Percentiles rank a stretch among this genome's conserved stretches.
Evolutionary conservation across 2,797 vertebrate species (phyloP).

Genomic region (Babyrousa celebensis): DNA sequence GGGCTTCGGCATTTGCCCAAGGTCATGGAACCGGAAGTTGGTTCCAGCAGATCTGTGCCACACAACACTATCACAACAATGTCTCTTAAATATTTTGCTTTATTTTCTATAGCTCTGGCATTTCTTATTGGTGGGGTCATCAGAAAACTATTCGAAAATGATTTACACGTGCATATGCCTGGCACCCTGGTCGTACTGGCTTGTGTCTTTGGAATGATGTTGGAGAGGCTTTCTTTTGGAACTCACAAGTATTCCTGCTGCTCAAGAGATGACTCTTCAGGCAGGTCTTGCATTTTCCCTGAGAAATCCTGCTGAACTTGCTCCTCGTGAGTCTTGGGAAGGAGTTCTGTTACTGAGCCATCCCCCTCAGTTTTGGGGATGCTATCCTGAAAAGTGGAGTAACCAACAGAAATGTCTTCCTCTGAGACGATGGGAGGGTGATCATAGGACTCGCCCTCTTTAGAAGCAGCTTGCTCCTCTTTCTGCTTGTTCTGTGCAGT

Average conservation of each 20-base stretch:
- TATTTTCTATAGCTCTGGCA: background rate
- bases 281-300: slow-evolving; percentile 93
- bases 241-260: slow-evolving; percentile 90
- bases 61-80: background rate
- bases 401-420: slow-evolving; percentile 96
- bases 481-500: slow-evolving; percentile 92
- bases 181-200: rapidly evolving
- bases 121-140: background rate
- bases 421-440: slow-evolving; percentile 95
- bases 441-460: slow-evolving; percentile 85
- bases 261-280: slow-evolving; percentile 85
- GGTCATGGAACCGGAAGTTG: background rate
- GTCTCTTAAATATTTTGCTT: background rate
- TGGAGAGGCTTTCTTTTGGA: slow-evolving; percentile 58
- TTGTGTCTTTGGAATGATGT: background rate
- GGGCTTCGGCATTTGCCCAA: background rate
- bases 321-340: slow-evolving; percentile 93
- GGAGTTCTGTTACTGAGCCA: slow-evolving; percentile 90
- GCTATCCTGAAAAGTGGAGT: slow-evolving; percentile 94
- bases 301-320: slow-evolving; percentile 93
- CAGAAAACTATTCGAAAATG: background rate
- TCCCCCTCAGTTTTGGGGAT: slow-evolving; percentile 92
- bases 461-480: slow-evolving; percentile 79
- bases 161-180: background rate
- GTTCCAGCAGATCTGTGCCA: background rate